phyloP scores from a whole-genome alignment of 2,888 invertebrate species.

The Maniola hyperantus region DNA sequence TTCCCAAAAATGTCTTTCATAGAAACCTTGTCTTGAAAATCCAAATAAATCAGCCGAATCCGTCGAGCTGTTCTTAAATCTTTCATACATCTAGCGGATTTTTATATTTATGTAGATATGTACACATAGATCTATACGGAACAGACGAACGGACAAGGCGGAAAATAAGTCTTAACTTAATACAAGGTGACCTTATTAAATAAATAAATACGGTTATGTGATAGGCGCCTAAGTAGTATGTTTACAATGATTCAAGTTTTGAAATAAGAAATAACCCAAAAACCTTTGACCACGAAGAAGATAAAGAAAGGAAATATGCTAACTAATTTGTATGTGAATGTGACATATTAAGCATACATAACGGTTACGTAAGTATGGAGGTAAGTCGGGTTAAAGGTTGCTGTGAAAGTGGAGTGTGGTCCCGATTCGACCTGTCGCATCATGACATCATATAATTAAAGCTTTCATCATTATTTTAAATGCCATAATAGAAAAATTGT shows the following conservation, averaged over 20 bases:
- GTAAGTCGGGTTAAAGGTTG: slow-evolving; percentile 55
- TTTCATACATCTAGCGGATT: too few relatives aligned
- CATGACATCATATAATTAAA: slow-evolving; percentile 14
- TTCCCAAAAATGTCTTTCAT: too few relatives aligned
- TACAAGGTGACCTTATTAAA: too few relatives aligned
- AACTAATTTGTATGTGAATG: slow-evolving; percentile 23
- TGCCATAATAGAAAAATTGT: neutral
- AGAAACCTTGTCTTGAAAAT: too few relatives aligned
- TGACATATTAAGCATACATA: slow-evolving; percentile 19
- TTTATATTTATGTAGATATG: too few relatives aligned
- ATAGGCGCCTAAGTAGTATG: neutral
- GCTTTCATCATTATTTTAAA: slow-evolving; percentile 6
- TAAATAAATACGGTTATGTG: neutral
- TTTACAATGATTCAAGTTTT: neutral
- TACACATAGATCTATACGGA: too few relatives aligned
- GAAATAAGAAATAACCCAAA: slow-evolving; percentile 22
- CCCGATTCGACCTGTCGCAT: slow-evolving; percentile 8
- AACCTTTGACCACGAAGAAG: slow-evolving; percentile 31
- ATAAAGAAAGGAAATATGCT: slow-evolving; percentile 20
- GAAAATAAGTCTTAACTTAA: too few relatives aligned
- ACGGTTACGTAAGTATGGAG: slow-evolving; percentile 41
- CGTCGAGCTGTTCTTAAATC: too few relatives aligned
- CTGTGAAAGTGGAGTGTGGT: slow-evolving; percentile 54
- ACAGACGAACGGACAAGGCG: too few relatives aligned
- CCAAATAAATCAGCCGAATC: too few relatives aligned